Conservation (phyloP, 2,888 invertebrate species). For the Lissonota sp. region DNA sequence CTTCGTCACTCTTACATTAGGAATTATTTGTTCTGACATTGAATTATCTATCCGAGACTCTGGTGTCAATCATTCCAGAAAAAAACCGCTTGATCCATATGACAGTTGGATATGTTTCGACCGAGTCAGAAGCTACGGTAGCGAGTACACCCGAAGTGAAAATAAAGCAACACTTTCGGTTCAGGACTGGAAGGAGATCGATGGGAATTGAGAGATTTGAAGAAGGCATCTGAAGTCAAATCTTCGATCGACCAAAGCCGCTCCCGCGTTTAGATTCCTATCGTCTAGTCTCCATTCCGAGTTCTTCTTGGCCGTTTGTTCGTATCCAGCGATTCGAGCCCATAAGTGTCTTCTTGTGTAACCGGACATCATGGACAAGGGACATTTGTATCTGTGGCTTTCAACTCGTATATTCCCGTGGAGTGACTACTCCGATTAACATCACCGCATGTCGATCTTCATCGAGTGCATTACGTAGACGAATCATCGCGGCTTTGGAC, state of each 20-base stretch:
- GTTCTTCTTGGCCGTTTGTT: constrained; percentile 61
- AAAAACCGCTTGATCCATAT: constrained; percentile 19
- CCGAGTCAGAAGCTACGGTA: not conserved
- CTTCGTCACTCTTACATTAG: constrained; percentile 1
- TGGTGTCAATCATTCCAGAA: not conserved
- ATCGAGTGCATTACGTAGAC: not conserved
- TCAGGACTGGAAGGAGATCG: constrained; percentile 28
- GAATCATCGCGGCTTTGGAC: constrained; percentile 1
- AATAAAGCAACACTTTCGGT: constrained; percentile 31
- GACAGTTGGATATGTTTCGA: constrained; percentile 18
- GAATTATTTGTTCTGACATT: constrained; percentile 8
- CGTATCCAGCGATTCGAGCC: constrained; percentile 45
- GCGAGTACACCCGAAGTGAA: not conserved
- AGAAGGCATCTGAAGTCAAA: constrained; percentile 43
- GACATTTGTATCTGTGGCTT: constrained; percentile 26
- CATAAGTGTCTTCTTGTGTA: constrained; percentile 34
- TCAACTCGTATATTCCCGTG: constrained; percentile 11
- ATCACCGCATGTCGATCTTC: constrained; percentile 26
- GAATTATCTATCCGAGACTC: constrained; percentile 2
- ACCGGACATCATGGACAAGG: constrained; percentile 22
- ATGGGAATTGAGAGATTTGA: constrained; percentile 68
- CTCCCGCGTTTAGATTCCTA: constrained; percentile 63
- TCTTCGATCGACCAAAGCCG: constrained; percentile 31
- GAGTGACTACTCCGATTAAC: constrained; percentile 25
- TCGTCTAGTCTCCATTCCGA: constrained; percentile 60